phyloP scores from a whole-genome alignment of 2,888 invertebrate genomes.

The Macaria notata region DNA sequence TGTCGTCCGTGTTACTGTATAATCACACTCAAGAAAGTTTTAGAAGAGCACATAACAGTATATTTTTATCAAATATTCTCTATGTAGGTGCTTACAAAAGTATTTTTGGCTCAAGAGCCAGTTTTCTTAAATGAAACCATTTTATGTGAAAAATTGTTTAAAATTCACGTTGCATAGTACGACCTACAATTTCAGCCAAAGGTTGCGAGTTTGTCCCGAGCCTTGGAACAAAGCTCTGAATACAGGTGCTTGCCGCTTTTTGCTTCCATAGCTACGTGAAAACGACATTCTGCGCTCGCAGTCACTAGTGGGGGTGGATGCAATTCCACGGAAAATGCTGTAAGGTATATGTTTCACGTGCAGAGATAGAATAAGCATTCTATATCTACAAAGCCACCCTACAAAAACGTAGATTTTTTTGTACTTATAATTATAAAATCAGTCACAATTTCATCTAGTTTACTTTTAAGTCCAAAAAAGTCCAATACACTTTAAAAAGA shows the following conservation, averaged over 20 bases:
- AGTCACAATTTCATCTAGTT: no score
- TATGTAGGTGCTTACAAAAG: no score
- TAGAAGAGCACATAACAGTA: no score
- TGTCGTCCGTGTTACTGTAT: no score
- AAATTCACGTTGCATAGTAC: background rate
- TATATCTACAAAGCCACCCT: no score
- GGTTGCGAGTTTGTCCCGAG: slow-evolving; percentile 32
- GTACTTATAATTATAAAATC: background rate
- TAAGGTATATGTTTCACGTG: slow-evolving; percentile 20
- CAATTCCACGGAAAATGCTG: slow-evolving; percentile 48
- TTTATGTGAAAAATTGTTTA: no score
- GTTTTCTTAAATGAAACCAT: no score
- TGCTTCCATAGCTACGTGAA: slow-evolving; percentile 51
- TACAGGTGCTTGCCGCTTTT: slow-evolving; percentile 58
- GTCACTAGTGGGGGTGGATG: slow-evolving; percentile 53
- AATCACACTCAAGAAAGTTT: no score
- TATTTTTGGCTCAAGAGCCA: no score
- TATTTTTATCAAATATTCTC: no score
- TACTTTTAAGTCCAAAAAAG: no score
- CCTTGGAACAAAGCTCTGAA: slow-evolving; percentile 63
- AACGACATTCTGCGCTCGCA: slow-evolving; percentile 59
- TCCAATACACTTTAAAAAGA: no score
- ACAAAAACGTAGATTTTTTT: background rate
- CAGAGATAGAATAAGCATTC: background rate
- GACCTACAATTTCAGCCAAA: slow-evolving; percentile 18